These are phyloP conservation scores for Eutrigla gurnardus DNA, from an alignment of 2,797 vertebrate species.

Conservation along the genomic window DNA sequence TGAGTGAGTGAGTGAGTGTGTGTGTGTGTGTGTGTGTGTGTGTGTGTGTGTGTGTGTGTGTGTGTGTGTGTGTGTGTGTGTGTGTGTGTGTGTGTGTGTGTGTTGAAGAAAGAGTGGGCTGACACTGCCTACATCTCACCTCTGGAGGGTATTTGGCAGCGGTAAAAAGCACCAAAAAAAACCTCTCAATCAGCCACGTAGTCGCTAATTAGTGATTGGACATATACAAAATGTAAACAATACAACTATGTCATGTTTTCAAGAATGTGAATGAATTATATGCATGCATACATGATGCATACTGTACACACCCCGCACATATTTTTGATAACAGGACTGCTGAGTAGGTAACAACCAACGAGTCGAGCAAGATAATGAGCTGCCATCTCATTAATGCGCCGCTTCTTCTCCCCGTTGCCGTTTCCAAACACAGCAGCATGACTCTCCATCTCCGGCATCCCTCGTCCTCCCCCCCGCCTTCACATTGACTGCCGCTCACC, in stretches of 20 bases:
- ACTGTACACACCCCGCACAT: slow-evolving; percentile 7
- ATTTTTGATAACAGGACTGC: slow-evolving; percentile 13
- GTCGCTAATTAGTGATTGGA: slow-evolving; percentile 33
- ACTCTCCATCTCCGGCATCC: slow-evolving; percentile 57
- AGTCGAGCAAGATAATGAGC: slow-evolving; percentile 61
- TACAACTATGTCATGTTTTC: slow-evolving; percentile 6
- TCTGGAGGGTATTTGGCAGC: slow-evolving; percentile 32
- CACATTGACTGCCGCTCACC: slow-evolving; percentile 67
- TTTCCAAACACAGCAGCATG: slow-evolving; percentile 55
- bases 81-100: slow-evolving; percentile 12
- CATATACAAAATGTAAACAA: slow-evolving; percentile 14
- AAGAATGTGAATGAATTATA: slow-evolving; percentile 23
- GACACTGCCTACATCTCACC: slow-evolving; percentile 21
- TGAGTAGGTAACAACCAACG: slow-evolving; percentile 28
- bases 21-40: slow-evolving; percentile 7
- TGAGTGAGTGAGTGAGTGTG: slow-evolving; percentile 9
- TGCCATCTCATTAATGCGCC: slow-evolving; percentile 60
- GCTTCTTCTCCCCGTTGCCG: slow-evolving; percentile 33
- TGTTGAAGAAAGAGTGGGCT: slow-evolving; percentile 14
- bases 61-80: slow-evolving; percentile 2
- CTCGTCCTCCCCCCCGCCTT: slow-evolving; percentile 3
- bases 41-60: slow-evolving; percentile 8
- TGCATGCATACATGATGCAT: slow-evolving; percentile 10
- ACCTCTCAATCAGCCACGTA: slow-evolving; percentile 11
- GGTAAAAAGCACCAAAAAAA: slow-evolving; percentile 22